Conservation (phyloP, 2,797 vertebrate species). For the Pogonophryne albipinna region DNA sequence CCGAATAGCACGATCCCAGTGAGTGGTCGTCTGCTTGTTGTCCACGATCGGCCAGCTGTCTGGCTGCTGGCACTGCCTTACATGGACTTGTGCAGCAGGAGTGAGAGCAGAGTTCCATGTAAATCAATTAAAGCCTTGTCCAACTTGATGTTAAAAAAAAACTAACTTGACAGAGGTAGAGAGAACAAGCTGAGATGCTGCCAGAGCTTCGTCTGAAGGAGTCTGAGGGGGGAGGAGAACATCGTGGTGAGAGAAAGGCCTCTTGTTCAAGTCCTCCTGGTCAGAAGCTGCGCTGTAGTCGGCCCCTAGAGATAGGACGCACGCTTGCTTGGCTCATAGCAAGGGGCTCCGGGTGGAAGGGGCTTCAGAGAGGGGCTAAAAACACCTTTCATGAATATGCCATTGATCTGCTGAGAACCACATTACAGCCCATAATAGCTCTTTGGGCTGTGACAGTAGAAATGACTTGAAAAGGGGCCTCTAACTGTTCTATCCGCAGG, state of each 20-base stretch:
- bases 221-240: constrained; percentile 15
- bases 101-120: constrained; percentile 64
- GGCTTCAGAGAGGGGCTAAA: constrained; percentile 66
- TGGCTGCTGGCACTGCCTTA: constrained; percentile 74
- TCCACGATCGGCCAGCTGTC: constrained; percentile 59
- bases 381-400: constrained; percentile 75
- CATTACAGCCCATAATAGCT: constrained; percentile 39
- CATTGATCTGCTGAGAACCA: constrained; percentile 72
- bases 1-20: constrained; percentile 18
- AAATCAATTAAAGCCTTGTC: constrained; percentile 75
- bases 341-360: constrained; percentile 58
- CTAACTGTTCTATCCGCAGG: constrained; percentile 61
- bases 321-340: constrained; percentile 49
- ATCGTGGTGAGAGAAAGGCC: constrained; percentile 54
- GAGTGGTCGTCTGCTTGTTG: constrained; percentile 48
- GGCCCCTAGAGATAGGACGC: constrained; percentile 48
- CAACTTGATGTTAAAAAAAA: constrained; percentile 48
- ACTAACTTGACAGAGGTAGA: constrained; percentile 49
- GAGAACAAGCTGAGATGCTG: constrained; percentile 52
- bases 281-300: constrained; percentile 29
- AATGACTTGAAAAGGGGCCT: constrained; percentile 38
- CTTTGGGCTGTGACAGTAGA: constrained; percentile 35
- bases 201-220: constrained; percentile 48
- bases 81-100: constrained; percentile 70
- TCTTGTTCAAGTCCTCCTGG: constrained; percentile 57